phyloP scores from a whole-genome alignment of 2,113 vertebrate species.

The Hydrolagus affinis region DNA sequence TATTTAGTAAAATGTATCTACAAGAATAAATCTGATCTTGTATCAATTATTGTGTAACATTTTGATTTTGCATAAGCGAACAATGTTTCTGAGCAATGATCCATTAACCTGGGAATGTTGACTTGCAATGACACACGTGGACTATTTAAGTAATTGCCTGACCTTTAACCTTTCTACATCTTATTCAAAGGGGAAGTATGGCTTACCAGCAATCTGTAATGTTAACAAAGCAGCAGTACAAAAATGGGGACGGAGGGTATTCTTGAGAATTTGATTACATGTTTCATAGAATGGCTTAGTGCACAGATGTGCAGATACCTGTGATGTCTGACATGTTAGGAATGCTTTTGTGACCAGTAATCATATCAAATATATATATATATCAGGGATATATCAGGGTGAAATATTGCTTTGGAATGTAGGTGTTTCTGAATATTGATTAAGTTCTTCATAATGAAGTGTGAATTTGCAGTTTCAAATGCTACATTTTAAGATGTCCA shows the following conservation, averaged over 20 bases:
- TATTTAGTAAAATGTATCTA: too few species aligned
- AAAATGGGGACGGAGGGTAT: conserved; percentile 1
- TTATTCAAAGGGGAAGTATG: conserved; percentile 9
- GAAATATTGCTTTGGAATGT: background rate
- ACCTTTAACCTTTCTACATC: conserved; percentile 18
- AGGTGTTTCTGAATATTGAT: background rate
- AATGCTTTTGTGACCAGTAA: background rate
- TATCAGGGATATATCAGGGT: background rate
- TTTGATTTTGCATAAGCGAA: background rate
- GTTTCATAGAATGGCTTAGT: background rate
- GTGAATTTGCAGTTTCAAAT: conserved; percentile 7
- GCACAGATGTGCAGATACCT: background rate
- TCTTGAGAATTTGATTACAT: background rate
- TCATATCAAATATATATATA: background rate
- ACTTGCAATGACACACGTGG: background rate
- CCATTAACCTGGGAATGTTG: background rate
- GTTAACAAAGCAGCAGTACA: conserved; percentile 12
- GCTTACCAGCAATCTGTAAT: conserved; percentile 16
- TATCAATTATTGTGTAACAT: background rate
- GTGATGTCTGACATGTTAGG: background rate
- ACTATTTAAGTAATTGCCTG: conserved; percentile 6
- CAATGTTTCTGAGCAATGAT: background rate
- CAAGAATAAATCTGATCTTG: background rate
- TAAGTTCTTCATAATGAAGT: background rate
- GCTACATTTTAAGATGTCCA: background rate